Evolutionary conservation across 2,113 vertebrate species (phyloP), one percentile per base, ranked within the genome.

Genomic region (Scopus umbretta): DNA sequence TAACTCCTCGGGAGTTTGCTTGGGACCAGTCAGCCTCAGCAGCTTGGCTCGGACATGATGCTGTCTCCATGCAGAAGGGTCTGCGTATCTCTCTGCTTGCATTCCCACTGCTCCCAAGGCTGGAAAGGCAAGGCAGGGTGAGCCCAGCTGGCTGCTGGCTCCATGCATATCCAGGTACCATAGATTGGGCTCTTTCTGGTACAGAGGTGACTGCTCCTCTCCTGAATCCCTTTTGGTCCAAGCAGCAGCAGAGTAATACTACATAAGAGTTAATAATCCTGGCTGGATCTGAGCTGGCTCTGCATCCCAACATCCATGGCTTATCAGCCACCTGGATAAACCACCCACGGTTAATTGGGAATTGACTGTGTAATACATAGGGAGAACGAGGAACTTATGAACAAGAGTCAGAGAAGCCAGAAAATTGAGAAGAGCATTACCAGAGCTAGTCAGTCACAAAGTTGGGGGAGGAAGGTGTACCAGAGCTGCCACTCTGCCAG

Each of bases 321-420:
- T 96, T 89, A 91, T 65, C 93, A 96, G 84, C 56, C 70, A 75
- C 73, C 61, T 94, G 89, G 61, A 82, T 81, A 94, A 95, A 91
- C 52, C 70, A 61, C 87, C 61, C 56, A 72, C 0, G 0, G 53
- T 27, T 43, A 52, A 21, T 6, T 84, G 49, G 17, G 61, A 79
- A 47, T 12, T 85, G 66, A 85, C 73, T 72, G 13, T 67, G 10
- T 59, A 81, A 63, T 22, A 67, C 7, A 5, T 1, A 13, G 13
- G 25, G 52, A 82, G 61, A 89, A 80, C 0, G 3, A 73, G 20
- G 17, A 88, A 38, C 30, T 36, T 43, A 20, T 11, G 22, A 86
- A 74, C 0, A 1, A 18, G 65, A 89, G 52, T 59, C 55, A 55
- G 80, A 92, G 76, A 78, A 86, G 15, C 2, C 80, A 79, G 76